Evolutionary conservation across 1,140 invertebrate species (phyloP).

Genomic region (Carposina sasakii): DNA sequence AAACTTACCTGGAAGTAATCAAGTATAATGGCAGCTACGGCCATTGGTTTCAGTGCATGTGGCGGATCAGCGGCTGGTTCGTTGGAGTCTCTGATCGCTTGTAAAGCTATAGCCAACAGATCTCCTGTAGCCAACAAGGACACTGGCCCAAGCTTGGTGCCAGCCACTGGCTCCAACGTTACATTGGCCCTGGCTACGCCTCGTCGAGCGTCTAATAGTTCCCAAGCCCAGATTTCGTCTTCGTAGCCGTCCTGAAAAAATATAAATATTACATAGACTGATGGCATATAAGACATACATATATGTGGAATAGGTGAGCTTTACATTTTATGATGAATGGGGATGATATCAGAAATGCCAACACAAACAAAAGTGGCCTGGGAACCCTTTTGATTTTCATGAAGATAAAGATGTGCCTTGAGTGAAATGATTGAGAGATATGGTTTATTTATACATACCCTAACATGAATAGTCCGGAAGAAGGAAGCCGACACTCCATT

Average conservation of each 20-base stretch:
- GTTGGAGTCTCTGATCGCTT: conserved; percentile 29
- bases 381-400: too few species aligned
- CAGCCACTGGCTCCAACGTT: conserved; percentile 33
- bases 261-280: too few species aligned
- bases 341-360: too few species aligned
- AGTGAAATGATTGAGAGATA: too few species aligned
- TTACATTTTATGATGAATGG: too few species aligned
- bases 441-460: conserved; percentile 30
- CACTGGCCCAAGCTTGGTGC: conserved; percentile 29
- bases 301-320: too few species aligned
- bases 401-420: too few species aligned
- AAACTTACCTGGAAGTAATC: conserved; percentile 52
- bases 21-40: conserved; percentile 46
- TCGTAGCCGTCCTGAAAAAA: conserved; percentile 47
- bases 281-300: too few species aligned
- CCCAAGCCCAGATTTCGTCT: conserved; percentile 51
- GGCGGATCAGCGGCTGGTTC: conserved; percentile 45
- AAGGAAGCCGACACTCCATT: conserved; percentile 56
- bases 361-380: too few species aligned
- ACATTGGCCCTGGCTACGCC: conserved; percentile 42
- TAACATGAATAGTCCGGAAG: conserved; percentile 52
- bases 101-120: conserved; percentile 44
- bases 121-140: conserved; percentile 46
- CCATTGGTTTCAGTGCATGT: conserved; percentile 47
- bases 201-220: conserved; percentile 43